These are phyloP conservation scores for Antheraea assamensis DNA, from an alignment of 2,888 invertebrate species.

Conservation along the genomic window DNA sequence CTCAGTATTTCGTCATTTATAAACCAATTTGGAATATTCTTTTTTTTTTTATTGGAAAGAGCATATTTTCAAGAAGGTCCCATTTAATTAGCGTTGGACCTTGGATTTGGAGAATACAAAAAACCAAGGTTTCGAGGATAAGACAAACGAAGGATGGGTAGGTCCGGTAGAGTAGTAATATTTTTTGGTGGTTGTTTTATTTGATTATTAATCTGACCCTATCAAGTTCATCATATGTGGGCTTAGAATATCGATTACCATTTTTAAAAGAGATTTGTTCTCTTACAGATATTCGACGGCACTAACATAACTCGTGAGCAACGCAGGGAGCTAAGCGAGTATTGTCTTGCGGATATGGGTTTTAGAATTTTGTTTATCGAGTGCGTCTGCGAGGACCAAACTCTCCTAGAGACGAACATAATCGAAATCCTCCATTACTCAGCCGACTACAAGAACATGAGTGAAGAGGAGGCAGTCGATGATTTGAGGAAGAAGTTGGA, in stretches of 20 bases:
- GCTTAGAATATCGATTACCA: not conserved
- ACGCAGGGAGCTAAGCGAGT: slow-evolving; percentile 88
- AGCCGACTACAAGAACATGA: slow-evolving; percentile 92
- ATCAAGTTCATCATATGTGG: too few species aligned
- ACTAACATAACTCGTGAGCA: slow-evolving; percentile 94
- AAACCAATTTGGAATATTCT: too few species aligned
- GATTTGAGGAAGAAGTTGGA: slow-evolving; percentile 92
- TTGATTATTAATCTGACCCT: too few species aligned
- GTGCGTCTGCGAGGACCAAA: slow-evolving; percentile 92
- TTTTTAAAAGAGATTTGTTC: not conserved
- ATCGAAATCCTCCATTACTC: slow-evolving; percentile 92
- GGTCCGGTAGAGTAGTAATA: too few species aligned
- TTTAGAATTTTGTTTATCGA: slow-evolving; percentile 96
- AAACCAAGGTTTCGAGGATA: too few species aligned
- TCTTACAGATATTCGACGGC: slow-evolving; percentile 92
- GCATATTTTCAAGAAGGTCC: too few species aligned
- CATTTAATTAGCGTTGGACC: too few species aligned
- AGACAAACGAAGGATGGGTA: too few species aligned
- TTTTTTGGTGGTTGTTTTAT: too few species aligned
- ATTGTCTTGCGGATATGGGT: slow-evolving; percentile 87
- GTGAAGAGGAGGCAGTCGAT: slow-evolving; percentile 88
- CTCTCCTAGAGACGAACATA: slow-evolving; percentile 73
- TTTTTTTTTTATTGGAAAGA: too few species aligned
- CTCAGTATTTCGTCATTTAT: too few species aligned
- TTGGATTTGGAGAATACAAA: too few species aligned